A percentile compares a stretch with the other conserved stretches of the same genome.
These are phyloP conservation scores for Heliconius charithonia DNA, from an alignment of 2,888 invertebrate species.

Conservation along the genomic window DNA sequence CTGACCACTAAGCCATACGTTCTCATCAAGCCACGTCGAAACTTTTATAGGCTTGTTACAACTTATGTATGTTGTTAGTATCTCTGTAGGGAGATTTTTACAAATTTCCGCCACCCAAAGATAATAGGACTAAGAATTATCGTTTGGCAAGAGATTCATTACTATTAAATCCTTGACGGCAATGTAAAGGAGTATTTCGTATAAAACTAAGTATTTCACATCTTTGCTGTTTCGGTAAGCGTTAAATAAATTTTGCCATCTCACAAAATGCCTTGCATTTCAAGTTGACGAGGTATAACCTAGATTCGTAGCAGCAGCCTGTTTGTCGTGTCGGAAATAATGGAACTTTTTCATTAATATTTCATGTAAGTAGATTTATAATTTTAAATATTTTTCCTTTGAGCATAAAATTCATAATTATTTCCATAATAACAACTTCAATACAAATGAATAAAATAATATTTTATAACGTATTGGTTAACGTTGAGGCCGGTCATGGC, in stretches of 20 bases:
- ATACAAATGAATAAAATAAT: neutral
- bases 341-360: neutral
- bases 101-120: too few species aligned
- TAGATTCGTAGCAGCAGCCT: neutral
- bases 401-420: neutral
- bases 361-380: neutral
- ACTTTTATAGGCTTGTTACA: too few species aligned
- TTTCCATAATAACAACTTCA: neutral
- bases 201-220: neutral
- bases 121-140: too few species aligned
- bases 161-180: neutral
- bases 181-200: neutral
- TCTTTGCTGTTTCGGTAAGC: neutral
- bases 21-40: too few species aligned
- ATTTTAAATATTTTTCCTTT: neutral
- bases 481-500: too few species aligned
- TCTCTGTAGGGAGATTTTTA: too few species aligned
- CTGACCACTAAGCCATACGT: too few species aligned
- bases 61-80: too few species aligned
- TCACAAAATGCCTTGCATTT: neutral
- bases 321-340: conserved; percentile 5
- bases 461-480: neutral
- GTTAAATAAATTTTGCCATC: neutral
- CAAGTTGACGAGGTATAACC: neutral
- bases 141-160: too few species aligned